phyloP scores from a whole-genome alignment of 2,113 vertebrate genomes.

The Zapornia atra region DNA sequence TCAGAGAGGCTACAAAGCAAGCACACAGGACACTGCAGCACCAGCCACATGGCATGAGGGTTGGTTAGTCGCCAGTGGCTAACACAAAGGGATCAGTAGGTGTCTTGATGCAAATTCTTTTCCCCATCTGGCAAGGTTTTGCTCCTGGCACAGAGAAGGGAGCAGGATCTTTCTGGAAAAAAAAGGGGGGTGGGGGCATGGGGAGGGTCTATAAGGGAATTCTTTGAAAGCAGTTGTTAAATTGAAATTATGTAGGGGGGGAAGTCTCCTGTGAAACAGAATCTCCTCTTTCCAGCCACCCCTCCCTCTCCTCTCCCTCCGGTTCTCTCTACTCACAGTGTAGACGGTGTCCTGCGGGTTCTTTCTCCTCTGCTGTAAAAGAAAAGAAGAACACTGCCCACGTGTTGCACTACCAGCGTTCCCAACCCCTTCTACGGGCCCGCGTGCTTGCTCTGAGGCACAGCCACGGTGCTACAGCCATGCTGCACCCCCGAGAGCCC shows the following conservation, averaged over 20 bases:
- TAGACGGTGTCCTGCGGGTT: slow-evolving; percentile 75
- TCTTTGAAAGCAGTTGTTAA: neutral
- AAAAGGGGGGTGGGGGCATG: neutral
- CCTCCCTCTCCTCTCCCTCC: neutral
- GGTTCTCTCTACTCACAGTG: slow-evolving; percentile 68
- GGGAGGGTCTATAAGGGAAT: neutral
- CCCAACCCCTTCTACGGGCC: rapidly evolving
- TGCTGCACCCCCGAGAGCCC: neutral
- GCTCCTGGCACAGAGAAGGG: neutral
- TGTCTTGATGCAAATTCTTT: neutral
- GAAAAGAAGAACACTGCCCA: neutral
- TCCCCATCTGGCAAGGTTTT: neutral
- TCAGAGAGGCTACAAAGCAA: neutral
- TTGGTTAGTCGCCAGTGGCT: neutral
- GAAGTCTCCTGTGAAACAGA: neutral
- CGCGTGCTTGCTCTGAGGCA: neutral
- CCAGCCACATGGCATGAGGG: neutral
- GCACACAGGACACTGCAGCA: neutral
- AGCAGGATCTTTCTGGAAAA: neutral
- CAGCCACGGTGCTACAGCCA: rapidly evolving
- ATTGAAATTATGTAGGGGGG: neutral
- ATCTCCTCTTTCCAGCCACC: neutral
- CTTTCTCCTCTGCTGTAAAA: slow-evolving; percentile 71
- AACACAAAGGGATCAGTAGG: neutral
- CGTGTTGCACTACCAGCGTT: neutral